phyloP scores from a whole-genome alignment of 2,113 vertebrate genomes.

The Meriones unguiculatus region DNA sequence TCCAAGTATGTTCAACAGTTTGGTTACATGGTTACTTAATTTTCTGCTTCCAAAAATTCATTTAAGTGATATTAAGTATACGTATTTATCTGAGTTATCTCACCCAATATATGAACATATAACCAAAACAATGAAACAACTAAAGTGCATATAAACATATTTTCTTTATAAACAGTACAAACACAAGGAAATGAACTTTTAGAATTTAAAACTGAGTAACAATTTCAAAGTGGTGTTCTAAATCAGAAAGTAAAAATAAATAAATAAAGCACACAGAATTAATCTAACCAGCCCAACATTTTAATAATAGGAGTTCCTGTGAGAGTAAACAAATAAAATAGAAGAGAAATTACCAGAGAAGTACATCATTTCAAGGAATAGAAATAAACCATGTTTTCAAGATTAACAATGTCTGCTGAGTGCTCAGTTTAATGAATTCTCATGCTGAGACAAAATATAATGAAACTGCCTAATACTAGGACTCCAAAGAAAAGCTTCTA shows the following conservation, averaged over 20 bases:
- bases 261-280: neutral
- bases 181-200: neutral
- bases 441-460: constrained; percentile 51
- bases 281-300: constrained; percentile 26
- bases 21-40: neutral
- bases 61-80: neutral
- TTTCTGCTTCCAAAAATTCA: neutral
- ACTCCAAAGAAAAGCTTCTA: constrained; percentile 22
- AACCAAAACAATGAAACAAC: neutral
- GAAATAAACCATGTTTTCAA: constrained; percentile 54
- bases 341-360: constrained; percentile 45
- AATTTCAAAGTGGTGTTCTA: constrained; percentile 37
- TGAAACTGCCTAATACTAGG: neutral
- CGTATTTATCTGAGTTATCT: neutral
- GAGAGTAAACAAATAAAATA: constrained; percentile 68
- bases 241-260: constrained; percentile 34
- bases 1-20: neutral
- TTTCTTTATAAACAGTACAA: neutral
- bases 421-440: constrained; percentile 58
- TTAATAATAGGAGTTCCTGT: constrained; percentile 51
- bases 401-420: constrained; percentile 50
- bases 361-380: constrained; percentile 12
- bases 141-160: neutral
- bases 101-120: neutral
- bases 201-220: constrained; percentile 13